These are phyloP conservation scores for Phortica okadai DNA, from an alignment of 2,888 invertebrate species.

Conservation along the genomic window DNA sequence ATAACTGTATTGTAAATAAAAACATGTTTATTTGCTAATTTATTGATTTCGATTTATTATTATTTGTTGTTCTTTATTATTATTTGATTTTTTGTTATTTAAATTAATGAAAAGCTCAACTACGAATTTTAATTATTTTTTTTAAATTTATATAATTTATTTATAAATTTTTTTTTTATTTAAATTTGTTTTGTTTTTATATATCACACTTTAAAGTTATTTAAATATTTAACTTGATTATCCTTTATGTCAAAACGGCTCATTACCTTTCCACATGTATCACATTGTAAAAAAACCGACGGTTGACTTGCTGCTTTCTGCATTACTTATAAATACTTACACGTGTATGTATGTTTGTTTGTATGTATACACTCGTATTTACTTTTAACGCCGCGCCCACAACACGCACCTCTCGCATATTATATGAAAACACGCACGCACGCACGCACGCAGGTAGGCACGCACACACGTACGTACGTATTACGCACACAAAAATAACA, in stretches of 20 bases:
- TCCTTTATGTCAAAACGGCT: conserved; percentile 7
- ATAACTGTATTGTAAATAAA: not conserved
- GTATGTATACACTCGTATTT: conserved; percentile 1
- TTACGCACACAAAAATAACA: not conserved
- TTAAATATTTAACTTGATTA: conserved; percentile 7
- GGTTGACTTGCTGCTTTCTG: conserved; percentile 5
- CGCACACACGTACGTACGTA: not conserved
- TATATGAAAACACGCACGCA: conserved; percentile 16
- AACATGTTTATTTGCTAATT: not conserved
- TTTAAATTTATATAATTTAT: not conserved
- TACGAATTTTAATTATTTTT: not conserved
- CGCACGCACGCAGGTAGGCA: conserved; percentile 11
- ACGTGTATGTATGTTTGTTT: not conserved
- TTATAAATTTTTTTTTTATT: not conserved
- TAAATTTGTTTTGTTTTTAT: not conserved
- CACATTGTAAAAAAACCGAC: conserved; percentile 19
- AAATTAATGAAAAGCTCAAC: conserved; percentile 8
- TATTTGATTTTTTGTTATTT: not conserved
- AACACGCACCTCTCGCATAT: conserved; percentile 5
- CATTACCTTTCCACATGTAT: conserved; percentile 22
- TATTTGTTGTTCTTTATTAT: not conserved
- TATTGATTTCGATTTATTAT: not conserved
- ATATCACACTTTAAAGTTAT: conserved; percentile 25
- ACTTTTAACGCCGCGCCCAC: conserved; percentile 16
- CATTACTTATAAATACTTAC: not conserved